A percentile compares a stretch with the other conserved stretches of the same genome.
These are phyloP conservation scores for Nemopilema nomurai DNA, from an alignment of 30 jellyfish, hydroid and myxozoan species.

Conservation along the genomic window DNA sequence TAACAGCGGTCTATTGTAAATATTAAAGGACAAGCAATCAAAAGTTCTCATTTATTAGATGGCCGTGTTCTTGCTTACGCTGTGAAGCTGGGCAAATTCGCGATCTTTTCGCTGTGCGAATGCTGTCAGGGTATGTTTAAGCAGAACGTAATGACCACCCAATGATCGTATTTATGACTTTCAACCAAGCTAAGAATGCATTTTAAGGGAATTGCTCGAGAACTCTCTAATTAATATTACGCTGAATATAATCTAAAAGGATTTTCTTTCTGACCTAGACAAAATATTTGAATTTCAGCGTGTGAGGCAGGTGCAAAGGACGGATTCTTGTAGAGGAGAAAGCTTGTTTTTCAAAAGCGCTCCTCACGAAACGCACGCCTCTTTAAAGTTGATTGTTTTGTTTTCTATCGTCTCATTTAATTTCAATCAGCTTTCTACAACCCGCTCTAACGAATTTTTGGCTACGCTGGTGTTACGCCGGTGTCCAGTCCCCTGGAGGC, in stretches of 20 bases:
- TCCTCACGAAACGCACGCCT: background rate
- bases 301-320: slow-evolving; percentile 25
- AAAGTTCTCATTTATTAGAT: background rate
- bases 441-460: background rate
- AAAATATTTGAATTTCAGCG: slow-evolving; percentile 4
- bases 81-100: background rate
- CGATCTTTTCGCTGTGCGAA: background rate
- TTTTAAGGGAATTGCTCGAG: background rate
- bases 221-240: background rate
- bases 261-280: slow-evolving; percentile 25
- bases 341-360: background rate
- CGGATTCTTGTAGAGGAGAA: background rate
- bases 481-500: background rate
- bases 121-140: background rate
- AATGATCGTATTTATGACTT: background rate
- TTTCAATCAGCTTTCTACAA: background rate
- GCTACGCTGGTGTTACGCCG: background rate
- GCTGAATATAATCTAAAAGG: background rate
- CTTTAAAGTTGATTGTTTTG: background rate
- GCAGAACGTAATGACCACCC: background rate
- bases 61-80: background rate
- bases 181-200: background rate
- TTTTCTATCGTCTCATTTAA: background rate
- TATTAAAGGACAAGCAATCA: background rate
- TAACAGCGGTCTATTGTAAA: background rate